Conservation (phyloP, 2,888 invertebrate genomes). For the Orchesellides sinensis region DNA sequence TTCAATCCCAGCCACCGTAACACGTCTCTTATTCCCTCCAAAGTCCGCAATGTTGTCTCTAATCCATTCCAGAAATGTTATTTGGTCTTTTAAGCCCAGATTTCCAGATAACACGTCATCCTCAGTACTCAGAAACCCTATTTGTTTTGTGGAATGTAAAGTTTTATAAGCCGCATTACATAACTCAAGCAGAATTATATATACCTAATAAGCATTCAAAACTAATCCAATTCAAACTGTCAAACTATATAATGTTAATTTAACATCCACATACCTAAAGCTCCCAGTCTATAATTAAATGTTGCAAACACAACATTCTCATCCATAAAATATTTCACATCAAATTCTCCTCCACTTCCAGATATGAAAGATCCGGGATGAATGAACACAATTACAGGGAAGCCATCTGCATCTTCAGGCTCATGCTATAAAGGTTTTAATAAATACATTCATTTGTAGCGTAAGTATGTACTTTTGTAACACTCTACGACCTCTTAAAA, state of each 20-base stretch:
- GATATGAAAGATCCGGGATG: slow-evolving; percentile 53
- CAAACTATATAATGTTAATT: too few species aligned
- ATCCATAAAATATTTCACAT: slow-evolving; percentile 61
- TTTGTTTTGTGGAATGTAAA: background rate
- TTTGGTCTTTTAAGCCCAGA: slow-evolving; percentile 53
- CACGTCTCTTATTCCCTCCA: slow-evolving; percentile 54
- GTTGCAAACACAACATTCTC: slow-evolving; percentile 60
- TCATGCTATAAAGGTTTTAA: slow-evolving; percentile 26
- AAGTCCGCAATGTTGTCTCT: slow-evolving; percentile 54
- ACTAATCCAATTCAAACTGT: too few species aligned
- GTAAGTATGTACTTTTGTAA: too few species aligned
- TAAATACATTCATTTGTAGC: too few species aligned
- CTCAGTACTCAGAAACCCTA: slow-evolving; percentile 58
- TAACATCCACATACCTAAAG: slow-evolving; percentile 66
- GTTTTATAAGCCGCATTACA: background rate
- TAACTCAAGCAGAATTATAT: too few species aligned
- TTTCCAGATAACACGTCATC: slow-evolving; percentile 53
- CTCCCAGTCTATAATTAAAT: slow-evolving; percentile 62
- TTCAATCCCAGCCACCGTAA: slow-evolving; percentile 55
- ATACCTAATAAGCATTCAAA: too few species aligned
- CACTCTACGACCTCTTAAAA: too few species aligned
- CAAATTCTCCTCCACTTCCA: slow-evolving; percentile 45
- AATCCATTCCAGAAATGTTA: slow-evolving; percentile 54
- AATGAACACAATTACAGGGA: slow-evolving; percentile 65
- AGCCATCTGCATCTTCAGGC: slow-evolving; percentile 37